A percentile compares a stretch with the other conserved stretches of the same genome.
phyloP scores from a whole-genome alignment of 2,888 invertebrate species.

The Taenaris catops region DNA sequence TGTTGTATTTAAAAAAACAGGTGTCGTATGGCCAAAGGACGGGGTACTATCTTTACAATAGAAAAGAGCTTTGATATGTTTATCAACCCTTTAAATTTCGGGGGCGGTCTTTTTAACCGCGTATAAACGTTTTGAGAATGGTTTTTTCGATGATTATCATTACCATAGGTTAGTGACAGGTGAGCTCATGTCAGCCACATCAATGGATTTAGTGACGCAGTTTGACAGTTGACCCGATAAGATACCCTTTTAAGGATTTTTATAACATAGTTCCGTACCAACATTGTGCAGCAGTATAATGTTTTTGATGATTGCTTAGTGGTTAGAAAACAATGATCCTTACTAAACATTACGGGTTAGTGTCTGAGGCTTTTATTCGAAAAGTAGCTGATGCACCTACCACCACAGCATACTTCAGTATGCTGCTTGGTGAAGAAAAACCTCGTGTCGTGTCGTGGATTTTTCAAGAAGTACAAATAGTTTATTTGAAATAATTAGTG shows the following conservation, averaged over 20 bases:
- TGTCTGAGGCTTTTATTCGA: too few species aligned
- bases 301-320: too few species aligned
- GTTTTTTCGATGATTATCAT: conserved; percentile 61
- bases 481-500: too few species aligned
- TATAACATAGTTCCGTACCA: too few species aligned
- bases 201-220: conserved; percentile 42
- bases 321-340: too few species aligned
- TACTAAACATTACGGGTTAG: too few species aligned
- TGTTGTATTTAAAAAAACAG: conserved; percentile 65
- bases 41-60: conserved; percentile 30
- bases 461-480: too few species aligned
- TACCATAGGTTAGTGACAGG: conserved; percentile 70
- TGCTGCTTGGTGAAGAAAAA: too few species aligned
- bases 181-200: conserved; percentile 65
- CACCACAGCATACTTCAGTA: too few species aligned
- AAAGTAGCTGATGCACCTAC: too few species aligned
- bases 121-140: conserved; percentile 68
- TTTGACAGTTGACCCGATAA: conserved; percentile 58
- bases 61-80: conserved; percentile 71
- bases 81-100: conserved; percentile 68
- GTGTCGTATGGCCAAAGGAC: conserved; percentile 49
- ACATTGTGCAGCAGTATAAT: too few species aligned
- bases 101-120: conserved; percentile 53
- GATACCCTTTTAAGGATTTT: conserved; percentile 39
- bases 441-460: too few species aligned